Conservation (phyloP, 2,113 vertebrate species). For the Eidolon helvum region DNA sequence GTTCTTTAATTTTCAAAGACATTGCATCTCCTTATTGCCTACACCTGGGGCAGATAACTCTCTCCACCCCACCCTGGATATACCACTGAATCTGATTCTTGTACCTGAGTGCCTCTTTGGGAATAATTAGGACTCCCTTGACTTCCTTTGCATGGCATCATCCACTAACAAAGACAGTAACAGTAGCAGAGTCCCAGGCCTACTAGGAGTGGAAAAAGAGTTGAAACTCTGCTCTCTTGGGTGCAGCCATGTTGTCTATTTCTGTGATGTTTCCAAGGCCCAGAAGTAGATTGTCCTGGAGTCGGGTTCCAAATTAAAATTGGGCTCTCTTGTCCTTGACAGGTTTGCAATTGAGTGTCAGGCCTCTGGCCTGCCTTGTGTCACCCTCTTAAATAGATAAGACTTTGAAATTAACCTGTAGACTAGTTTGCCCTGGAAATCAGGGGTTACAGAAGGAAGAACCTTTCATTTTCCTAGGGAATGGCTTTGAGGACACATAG, state of each 20-base stretch:
- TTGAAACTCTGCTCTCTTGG: not conserved
- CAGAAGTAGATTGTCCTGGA: not conserved
- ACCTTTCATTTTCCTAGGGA: not conserved
- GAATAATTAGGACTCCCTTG: conserved; percentile 5
- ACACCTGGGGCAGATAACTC: not conserved
- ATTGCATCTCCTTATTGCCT: not conserved
- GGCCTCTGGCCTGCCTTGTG: not conserved
- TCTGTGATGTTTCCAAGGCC: not conserved
- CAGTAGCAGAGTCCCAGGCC: not conserved
- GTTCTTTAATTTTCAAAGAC: not conserved
- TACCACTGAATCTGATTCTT: not conserved
- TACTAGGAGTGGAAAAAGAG: not conserved
- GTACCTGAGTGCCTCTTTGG: not conserved
- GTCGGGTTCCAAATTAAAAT: not conserved
- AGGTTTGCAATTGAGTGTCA: not conserved
- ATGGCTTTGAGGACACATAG: conserved; percentile 10
- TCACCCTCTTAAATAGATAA: not conserved
- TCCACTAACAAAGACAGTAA: not conserved
- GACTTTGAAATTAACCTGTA: conserved; percentile 23
- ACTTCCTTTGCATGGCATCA: not conserved
- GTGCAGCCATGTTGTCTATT: not conserved
- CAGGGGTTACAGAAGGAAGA: not conserved
- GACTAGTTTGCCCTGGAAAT: not conserved
- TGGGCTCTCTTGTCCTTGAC: not conserved
- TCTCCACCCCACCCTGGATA: not conserved